Base-by-base conservation (phyloP, 2,113 vertebrate genomes). In the Marmota monax region DNA sequence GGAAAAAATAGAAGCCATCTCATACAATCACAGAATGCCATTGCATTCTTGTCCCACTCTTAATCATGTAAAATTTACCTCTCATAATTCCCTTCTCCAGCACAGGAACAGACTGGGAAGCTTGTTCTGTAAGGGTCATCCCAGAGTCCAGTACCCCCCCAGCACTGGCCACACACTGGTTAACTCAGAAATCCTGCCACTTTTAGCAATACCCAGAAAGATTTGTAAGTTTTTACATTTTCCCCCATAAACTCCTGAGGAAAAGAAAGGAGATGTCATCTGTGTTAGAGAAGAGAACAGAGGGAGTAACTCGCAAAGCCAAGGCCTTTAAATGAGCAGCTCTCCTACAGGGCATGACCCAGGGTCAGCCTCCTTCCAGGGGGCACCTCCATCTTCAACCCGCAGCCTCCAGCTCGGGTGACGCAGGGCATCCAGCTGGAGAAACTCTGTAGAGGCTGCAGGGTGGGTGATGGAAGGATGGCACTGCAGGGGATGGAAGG, bases 151-250 rank as follows among this genome's bases (percentile, higher is more conserved):
- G 48, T 10, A 63, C 45, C 27, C 12, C 12, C 29, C 11, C 18
- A 53, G 42, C 18, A 12, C 7, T 72, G 80, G 23, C 4, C 4
- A 42, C 1, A 3, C n/a, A 22, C 29, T 12, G 1, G 4, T 5
- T 27, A 11, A 4, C 29, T 48, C 56, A 12, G 25, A 45, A 63
- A 88, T 9, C 39, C 11, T 16, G 32, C 18, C 5, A 2, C 12
- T 14, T 39, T 32, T 32, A 14, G 39, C n/a, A 53, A 13, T 9
- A 27, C 23, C 8, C 48, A 23, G n/a, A 87, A 87, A 58, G 6
- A 20, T 27, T 22, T 45, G 53, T 32, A 88, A 34, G 27, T 22
- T 39, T 20, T 22, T 58, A 17, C 7, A 14, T 86, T 88, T 23
- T 58, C 83, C 48, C 42, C 7, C 70, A 16, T 45, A 37, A 74